phyloP scores from a whole-genome alignment of 2,888 invertebrate genomes.

The Diarsia mendica region DNA sequence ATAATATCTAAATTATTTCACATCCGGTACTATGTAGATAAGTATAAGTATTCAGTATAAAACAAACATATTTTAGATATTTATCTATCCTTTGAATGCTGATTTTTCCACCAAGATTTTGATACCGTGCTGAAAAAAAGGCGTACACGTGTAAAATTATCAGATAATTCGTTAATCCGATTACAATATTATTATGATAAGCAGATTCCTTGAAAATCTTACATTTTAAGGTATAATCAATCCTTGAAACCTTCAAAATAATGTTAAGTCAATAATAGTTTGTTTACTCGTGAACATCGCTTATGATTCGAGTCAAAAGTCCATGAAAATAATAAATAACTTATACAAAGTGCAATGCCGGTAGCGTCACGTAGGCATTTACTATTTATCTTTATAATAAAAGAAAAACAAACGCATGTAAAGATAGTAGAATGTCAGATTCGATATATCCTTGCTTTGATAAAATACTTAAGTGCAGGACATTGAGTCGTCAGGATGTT shows the following conservation, averaged over 20 bases:
- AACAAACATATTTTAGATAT: neutral
- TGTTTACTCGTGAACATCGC: neutral
- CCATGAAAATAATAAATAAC: slow-evolving; percentile 15
- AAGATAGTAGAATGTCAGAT: slow-evolving; percentile 30
- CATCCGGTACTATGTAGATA: neutral
- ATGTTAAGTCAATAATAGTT: neutral
- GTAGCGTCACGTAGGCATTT: slow-evolving; percentile 56
- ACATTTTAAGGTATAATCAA: neutral
- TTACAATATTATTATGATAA: neutral
- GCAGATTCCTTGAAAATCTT: neutral
- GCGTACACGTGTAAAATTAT: no score
- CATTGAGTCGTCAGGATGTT: neutral
- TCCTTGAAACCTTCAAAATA: neutral
- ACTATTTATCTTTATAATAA: slow-evolving; percentile 23
- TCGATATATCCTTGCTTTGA: slow-evolving; percentile 28
- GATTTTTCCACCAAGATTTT: neutral
- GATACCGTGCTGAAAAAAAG: neutral
- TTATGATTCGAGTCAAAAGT: slow-evolving; percentile 39
- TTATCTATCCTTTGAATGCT: neutral
- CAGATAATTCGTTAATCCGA: slow-evolving; percentile 9
- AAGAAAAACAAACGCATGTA: slow-evolving; percentile 33
- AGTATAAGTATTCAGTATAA: neutral
- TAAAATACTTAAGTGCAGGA: slow-evolving; percentile 48
- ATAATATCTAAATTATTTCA: neutral
- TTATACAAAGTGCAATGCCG: slow-evolving; percentile 49